A percentile compares a stretch with the other conserved stretches of the same genome.
Evolutionary conservation across 2,113 vertebrate species (phyloP).

Genomic region (Bucco capensis): DNA sequence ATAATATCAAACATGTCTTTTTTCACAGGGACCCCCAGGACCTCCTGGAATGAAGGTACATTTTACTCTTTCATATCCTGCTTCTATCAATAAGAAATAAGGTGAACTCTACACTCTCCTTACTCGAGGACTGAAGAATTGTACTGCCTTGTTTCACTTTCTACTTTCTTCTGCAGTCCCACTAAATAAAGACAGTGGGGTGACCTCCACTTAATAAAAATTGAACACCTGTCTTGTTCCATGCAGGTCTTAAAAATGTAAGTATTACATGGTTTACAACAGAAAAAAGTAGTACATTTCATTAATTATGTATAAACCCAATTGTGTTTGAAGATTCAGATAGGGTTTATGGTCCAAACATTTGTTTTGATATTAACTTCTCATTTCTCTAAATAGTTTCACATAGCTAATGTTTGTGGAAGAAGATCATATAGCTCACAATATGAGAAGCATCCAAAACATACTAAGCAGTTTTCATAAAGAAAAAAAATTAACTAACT

Average conservation of each 20-base stretch:
- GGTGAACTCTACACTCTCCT: neutral
- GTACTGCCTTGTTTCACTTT: neutral
- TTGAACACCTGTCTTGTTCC: neutral
- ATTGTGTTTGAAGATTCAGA: neutral
- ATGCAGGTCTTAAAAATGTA: neutral
- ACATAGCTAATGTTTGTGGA: neutral
- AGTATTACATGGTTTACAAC: neutral
- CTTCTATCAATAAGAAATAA: neutral
- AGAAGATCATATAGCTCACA: neutral
- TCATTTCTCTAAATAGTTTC: neutral
- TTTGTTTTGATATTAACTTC: neutral
- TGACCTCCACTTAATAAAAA: neutral
- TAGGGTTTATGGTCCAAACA: neutral
- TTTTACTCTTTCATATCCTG: neutral
- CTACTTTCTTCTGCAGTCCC: neutral
- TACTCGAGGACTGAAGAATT: neutral
- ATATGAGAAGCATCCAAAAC: neutral
- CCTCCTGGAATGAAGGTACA: slow-evolving; percentile 86
- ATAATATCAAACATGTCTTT: neutral
- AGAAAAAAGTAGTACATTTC: neutral
- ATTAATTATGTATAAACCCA: neutral
- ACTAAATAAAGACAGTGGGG: neutral
- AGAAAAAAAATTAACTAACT: neutral
- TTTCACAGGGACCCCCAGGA: slow-evolving; percentile 83
- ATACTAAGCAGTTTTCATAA: neutral